phyloP scores from a whole-genome alignment of 2,888 invertebrate species.

The Mythimna albipuncta region DNA sequence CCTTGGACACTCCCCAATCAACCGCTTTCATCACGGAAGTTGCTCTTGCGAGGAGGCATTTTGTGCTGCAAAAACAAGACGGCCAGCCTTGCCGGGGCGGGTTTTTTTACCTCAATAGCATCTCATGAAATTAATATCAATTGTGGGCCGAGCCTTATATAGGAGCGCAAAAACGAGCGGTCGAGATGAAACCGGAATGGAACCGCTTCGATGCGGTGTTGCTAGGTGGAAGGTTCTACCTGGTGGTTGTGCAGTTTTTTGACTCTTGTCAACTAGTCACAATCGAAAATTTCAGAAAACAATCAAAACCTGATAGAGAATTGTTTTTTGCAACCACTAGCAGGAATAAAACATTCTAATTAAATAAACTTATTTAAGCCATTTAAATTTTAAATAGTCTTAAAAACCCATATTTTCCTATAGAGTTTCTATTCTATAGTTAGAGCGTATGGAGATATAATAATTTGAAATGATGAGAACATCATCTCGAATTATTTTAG shows the following conservation, averaged over 20 bases:
- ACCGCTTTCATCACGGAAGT: slow-evolving; percentile 56
- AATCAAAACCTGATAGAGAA: neutral
- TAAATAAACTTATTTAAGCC: too few relatives aligned
- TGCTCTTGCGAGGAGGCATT: slow-evolving; percentile 41
- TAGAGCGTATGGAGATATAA: too few relatives aligned
- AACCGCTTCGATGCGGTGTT: slow-evolving; percentile 32
- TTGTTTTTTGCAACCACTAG: neutral
- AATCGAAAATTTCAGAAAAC: too few relatives aligned
- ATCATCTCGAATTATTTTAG: too few relatives aligned
- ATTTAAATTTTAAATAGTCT: too few relatives aligned
- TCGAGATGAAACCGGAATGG: slow-evolving; percentile 52
- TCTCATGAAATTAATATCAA: slow-evolving; percentile 87
- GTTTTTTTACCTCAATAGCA: slow-evolving; percentile 77
- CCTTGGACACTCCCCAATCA: slow-evolving; percentile 52
- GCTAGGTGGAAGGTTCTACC: slow-evolving; percentile 26
- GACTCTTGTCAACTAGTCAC: neutral
- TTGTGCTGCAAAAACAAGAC: slow-evolving; percentile 53
- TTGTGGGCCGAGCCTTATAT: slow-evolving; percentile 76
- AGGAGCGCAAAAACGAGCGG: slow-evolving; percentile 63
- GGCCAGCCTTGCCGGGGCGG: slow-evolving; percentile 32
- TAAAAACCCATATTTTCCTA: too few relatives aligned
- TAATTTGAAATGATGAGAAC: too few relatives aligned
- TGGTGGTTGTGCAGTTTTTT: neutral
- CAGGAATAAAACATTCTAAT: too few relatives aligned
- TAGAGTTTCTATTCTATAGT: too few relatives aligned